Conservation (phyloP, 2,888 invertebrate genomes). For the Eilema depressum region DNA sequence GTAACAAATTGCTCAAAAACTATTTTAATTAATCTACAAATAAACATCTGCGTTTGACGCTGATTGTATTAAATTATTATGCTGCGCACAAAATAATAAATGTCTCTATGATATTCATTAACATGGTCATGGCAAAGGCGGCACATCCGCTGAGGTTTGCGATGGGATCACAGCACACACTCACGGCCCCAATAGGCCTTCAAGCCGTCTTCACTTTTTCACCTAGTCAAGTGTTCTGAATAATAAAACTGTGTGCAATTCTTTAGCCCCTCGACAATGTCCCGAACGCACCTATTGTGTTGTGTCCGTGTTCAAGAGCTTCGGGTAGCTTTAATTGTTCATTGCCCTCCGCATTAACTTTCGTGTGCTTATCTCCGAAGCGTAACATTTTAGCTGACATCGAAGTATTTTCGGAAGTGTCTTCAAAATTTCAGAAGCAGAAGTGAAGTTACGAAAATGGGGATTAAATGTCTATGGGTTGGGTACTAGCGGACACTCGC, state of each 20-base stretch:
- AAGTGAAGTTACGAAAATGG: neutral
- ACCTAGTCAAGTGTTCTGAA: conserved; percentile 66
- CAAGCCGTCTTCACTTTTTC: conserved; percentile 68
- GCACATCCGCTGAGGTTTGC: conserved; percentile 62
- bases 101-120: conserved; percentile 64
- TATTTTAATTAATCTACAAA: too few species aligned
- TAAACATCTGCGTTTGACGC: too few species aligned
- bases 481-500: neutral
- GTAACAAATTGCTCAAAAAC: too few species aligned
- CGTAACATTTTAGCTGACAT: conserved; percentile 57
- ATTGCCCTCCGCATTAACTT: conserved; percentile 60
- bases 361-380: conserved; percentile 48
- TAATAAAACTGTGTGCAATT: conserved; percentile 72
- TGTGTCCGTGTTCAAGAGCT: conserved; percentile 64
- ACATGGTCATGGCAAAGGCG: conserved; percentile 55
- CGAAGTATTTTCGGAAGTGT: conserved; percentile 43
- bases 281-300: conserved; percentile 66
- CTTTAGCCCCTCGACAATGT: conserved; percentile 62
- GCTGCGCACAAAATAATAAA: conserved; percentile 28
- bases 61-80: conserved; percentile 12
- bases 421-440: neutral
- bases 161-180: conserved; percentile 68
- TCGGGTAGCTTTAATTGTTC: conserved; percentile 67
- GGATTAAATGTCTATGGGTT: neutral
- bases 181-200: conserved; percentile 67